A percentile compares a stretch with the other conserved stretches of the same genome.
phyloP scores from a whole-genome alignment of 2,888 invertebrate species.

The Onchidella celtica region DNA sequence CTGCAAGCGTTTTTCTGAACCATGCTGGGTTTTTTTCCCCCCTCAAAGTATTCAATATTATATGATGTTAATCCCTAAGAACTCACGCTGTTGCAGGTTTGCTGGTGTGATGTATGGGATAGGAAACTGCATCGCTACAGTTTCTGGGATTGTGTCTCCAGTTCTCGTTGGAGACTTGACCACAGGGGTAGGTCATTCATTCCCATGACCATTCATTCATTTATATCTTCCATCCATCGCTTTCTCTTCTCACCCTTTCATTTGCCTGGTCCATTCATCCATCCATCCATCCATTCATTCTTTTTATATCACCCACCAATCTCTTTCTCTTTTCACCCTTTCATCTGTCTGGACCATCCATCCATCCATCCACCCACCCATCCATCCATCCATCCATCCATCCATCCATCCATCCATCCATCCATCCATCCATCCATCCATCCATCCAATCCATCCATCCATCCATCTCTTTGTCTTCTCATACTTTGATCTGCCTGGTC shows the following conservation, averaged over 20 bases:
- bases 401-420: not conserved
- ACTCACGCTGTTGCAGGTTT: constrained; percentile 58
- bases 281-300: too few relatives aligned
- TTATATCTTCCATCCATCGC: not conserved
- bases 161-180: constrained; percentile 68
- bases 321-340: too few relatives aligned
- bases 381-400: not conserved
- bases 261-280: not conserved
- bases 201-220: not conserved
- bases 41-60: too few relatives aligned
- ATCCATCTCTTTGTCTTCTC: too few relatives aligned
- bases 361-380: too few relatives aligned
- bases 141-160: constrained; percentile 76
- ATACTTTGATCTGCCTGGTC: not conserved
- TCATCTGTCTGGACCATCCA: too few relatives aligned
- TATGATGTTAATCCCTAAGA: too few relatives aligned
- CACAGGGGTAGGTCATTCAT: constrained; percentile 59
- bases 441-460: not conserved
- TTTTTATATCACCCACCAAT: not conserved
- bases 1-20: too few relatives aligned
- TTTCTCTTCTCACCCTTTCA: not conserved
- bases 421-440: not conserved
- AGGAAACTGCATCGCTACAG: constrained; percentile 69
- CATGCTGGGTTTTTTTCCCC: too few relatives aligned
- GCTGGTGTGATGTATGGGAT: constrained; percentile 73